Percentiles rank a stretch among this genome's conserved stretches.
phyloP scores from a whole-genome alignment of 2,888 invertebrate genomes.

The Dioctria rufipes region DNA sequence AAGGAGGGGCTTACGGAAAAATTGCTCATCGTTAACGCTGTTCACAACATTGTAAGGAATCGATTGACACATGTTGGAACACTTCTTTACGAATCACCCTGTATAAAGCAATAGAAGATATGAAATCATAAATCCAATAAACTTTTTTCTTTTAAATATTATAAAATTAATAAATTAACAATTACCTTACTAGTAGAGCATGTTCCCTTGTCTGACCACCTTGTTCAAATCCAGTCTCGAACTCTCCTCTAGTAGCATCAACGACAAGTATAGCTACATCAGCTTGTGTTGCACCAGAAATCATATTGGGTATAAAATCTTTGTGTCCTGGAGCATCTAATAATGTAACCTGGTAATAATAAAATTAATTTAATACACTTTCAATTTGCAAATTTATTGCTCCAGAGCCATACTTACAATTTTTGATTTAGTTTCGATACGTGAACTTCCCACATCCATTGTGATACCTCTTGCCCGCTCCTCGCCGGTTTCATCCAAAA shows the following conservation, averaged over 20 bases:
- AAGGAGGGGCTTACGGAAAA: too few relatives aligned
- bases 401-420: constrained; percentile 63
- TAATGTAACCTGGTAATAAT: constrained; percentile 76
- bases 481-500: constrained; percentile 98
- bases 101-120: too few relatives aligned
- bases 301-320: constrained; percentile 99
- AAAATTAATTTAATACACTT: neutral
- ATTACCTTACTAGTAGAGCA: constrained; percentile 86
- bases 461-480: constrained; percentile 97
- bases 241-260: constrained; percentile 96
- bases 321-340: constrained; percentile 99
- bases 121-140: too few relatives aligned
- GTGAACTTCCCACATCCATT: constrained; percentile 96
- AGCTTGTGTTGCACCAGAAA: constrained; percentile 97
- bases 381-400: neutral
- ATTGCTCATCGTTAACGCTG: too few relatives aligned
- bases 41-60: too few relatives aligned
- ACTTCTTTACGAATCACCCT: too few relatives aligned
- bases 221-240: constrained; percentile 98
- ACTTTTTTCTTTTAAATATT: too few relatives aligned
- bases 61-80: too few relatives aligned
- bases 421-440: constrained; percentile 91
- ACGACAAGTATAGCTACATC: constrained; percentile 97
- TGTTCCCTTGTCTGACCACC: constrained; percentile 99
- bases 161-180: neutral